Evolutionary conservation across 2,113 vertebrate genomes (phyloP).

Genomic region (Paedocypris sp.): DNA sequence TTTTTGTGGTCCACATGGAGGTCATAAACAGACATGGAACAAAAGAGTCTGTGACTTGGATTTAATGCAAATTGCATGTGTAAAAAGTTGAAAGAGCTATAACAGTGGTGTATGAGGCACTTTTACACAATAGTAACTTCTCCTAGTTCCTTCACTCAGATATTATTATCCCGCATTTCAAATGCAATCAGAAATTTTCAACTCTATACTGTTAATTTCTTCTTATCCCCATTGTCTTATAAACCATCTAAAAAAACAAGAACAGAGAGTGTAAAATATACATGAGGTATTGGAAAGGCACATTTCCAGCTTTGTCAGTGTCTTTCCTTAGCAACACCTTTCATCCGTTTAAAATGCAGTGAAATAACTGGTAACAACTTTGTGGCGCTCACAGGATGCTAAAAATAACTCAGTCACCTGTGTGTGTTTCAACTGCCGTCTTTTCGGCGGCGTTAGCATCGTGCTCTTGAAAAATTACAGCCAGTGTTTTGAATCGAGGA

Average conservation of each 20-base stretch:
- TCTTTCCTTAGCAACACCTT: background rate
- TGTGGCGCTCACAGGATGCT: background rate
- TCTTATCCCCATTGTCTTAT: too few species aligned
- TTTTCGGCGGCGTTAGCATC: constrained; percentile 37
- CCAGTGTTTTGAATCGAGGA: constrained; percentile 74
- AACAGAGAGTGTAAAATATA: constrained; percentile 8
- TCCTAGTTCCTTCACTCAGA: background rate
- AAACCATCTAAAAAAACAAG: too few species aligned
- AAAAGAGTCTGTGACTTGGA: background rate
- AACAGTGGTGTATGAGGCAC: constrained; percentile 21
- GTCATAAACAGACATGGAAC: too few species aligned
- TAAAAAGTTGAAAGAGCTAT: constrained; percentile 1
- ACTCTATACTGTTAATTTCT: too few species aligned
- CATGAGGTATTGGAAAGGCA: constrained; percentile 7
- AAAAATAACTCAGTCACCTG: constrained; percentile 11
- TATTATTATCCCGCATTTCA: constrained; percentile 18
- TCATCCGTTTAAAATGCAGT: background rate
- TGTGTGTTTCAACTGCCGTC: background rate
- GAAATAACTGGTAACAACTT: constrained; percentile 9
- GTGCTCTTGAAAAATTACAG: constrained; percentile 71
- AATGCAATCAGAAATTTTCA: constrained; percentile 9
- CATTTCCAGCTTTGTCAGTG: background rate
- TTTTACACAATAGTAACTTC: constrained; percentile 27
- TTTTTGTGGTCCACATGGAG: background rate
- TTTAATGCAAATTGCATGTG: background rate